Conservation (phyloP, 2,888 invertebrate species). For the Drosophila nigricruria region DNA sequence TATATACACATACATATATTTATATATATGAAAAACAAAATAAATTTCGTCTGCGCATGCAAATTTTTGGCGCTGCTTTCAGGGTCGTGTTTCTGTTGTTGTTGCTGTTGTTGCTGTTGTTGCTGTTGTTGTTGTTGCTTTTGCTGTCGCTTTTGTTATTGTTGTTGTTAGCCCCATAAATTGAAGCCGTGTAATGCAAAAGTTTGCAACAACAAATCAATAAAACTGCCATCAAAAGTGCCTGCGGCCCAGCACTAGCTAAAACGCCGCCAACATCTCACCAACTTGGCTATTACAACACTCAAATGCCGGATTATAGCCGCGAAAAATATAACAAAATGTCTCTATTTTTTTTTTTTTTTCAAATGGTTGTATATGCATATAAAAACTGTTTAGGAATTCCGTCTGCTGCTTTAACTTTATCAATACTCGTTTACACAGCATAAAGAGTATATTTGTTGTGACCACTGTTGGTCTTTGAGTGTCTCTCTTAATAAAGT, state of each 20-base stretch:
- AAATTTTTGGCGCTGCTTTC: conserved; percentile 70
- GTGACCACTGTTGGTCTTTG: background rate
- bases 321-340: conserved; percentile 21
- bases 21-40: conserved; percentile 36
- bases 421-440: background rate
- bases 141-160: too few species aligned
- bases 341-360: background rate
- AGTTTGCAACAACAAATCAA: conserved; percentile 74
- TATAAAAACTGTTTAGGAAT: background rate
- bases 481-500: too few species aligned
- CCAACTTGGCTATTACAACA: conserved; percentile 40
- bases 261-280: conserved; percentile 29
- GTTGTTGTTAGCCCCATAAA: conserved; percentile 60
- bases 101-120: too few species aligned
- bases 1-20: background rate
- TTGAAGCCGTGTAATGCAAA: conserved; percentile 56
- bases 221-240: conserved; percentile 71
- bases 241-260: conserved; percentile 58
- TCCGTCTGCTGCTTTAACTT: conserved; percentile 8
- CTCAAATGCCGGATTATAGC: conserved; percentile 32
- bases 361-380: conserved; percentile 4
- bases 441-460: background rate
- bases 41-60: conserved; percentile 63
- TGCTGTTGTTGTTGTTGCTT: conserved; percentile 15
- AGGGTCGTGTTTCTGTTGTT: conserved; percentile 51